Percentiles rank a stretch among this genome's conserved stretches.
These are phyloP conservation scores for Microctenopoma stevenorrisi DNA, from an alignment of 2,797 vertebrate species.

Conservation along the genomic window DNA sequence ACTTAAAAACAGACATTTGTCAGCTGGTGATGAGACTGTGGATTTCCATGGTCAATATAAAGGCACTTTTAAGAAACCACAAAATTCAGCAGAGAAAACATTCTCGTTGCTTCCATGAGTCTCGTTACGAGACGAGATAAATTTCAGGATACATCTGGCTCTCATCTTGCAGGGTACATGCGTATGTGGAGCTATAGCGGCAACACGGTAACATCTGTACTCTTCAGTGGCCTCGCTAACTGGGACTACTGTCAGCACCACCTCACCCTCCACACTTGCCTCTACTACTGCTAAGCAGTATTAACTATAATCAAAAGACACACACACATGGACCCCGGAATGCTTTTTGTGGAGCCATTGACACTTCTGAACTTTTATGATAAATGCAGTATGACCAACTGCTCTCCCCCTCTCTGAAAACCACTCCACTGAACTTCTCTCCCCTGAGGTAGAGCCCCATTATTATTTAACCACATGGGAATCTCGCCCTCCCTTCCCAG, in stretches of 20 bases:
- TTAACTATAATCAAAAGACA: constrained; percentile 52
- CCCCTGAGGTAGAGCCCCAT: constrained; percentile 49
- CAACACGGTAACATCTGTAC: constrained; percentile 61
- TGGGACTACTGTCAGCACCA: constrained; percentile 43
- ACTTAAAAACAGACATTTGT: constrained; percentile 27
- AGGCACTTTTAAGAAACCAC: constrained; percentile 32
- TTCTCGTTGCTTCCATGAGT: constrained; percentile 13
- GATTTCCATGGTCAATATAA: constrained; percentile 36
- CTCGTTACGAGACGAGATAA: constrained; percentile 2
- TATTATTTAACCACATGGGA: constrained; percentile 69
- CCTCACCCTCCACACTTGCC: constrained; percentile 55
- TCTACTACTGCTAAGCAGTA: constrained; percentile 41
- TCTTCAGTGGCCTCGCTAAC: constrained; percentile 46
- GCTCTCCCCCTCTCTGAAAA: constrained; percentile 28
- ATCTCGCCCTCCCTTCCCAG: constrained; percentile 41
- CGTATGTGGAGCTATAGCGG: constrained; percentile 41
- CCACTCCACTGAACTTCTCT: constrained; percentile 40
- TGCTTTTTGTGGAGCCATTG: constrained; percentile 51
- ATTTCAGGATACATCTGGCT: constrained; percentile 50
- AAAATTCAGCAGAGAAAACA: constrained; percentile 21
- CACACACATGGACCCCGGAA: constrained; percentile 24
- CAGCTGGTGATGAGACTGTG: constrained; percentile 23
- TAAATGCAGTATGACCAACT: constrained; percentile 52
- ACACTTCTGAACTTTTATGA: constrained; percentile 63
- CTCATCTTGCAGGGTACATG: constrained; percentile 43